Evolutionary conservation across 2,888 invertebrate species (phyloP).

Genomic region (Marronus borbonicus): DNA sequence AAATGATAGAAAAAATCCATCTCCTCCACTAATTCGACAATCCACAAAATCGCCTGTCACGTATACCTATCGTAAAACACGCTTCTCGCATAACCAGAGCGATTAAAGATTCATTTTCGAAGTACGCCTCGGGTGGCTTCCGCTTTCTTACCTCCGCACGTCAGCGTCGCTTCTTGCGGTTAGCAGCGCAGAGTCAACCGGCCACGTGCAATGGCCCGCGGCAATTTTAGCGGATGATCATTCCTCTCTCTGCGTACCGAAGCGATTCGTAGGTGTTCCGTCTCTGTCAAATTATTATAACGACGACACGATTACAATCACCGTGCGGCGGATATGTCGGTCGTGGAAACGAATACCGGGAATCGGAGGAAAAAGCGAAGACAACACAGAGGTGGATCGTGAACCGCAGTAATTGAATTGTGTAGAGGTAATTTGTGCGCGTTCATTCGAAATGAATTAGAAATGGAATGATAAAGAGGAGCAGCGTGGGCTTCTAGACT

Average conservation of each 20-base stretch:
- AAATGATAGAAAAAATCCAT: not conserved
- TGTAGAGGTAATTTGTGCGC: conserved; percentile 20
- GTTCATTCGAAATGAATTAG: conserved; percentile 1
- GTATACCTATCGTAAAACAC: not conserved
- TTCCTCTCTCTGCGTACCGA: conserved; percentile 1
- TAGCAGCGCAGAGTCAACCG: conserved; percentile 14
- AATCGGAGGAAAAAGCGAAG: not conserved
- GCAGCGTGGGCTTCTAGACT: not conserved
- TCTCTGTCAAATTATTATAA: conserved; percentile 33
- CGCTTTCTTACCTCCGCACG: not conserved
- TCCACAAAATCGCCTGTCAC: not conserved
- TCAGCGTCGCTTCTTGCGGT: conserved; percentile 23
- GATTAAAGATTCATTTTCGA: conserved; percentile 23
- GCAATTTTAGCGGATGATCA: conserved; percentile 29
- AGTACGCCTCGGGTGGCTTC: conserved; percentile 23
- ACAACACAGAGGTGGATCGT: conserved; percentile 15
- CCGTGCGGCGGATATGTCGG: not conserved
- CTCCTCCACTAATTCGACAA: not conserved
- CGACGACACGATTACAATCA: conserved; percentile 14
- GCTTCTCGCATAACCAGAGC: not conserved
- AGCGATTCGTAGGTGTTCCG: conserved; percentile 19
- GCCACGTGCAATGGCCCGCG: conserved; percentile 37
- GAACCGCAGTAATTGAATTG: conserved; percentile 24
- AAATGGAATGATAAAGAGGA: not conserved
- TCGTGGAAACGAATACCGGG: not conserved